Evolutionary conservation across 2,888 invertebrate genomes (phyloP).

Genomic region (Drosophila mimica): DNA sequence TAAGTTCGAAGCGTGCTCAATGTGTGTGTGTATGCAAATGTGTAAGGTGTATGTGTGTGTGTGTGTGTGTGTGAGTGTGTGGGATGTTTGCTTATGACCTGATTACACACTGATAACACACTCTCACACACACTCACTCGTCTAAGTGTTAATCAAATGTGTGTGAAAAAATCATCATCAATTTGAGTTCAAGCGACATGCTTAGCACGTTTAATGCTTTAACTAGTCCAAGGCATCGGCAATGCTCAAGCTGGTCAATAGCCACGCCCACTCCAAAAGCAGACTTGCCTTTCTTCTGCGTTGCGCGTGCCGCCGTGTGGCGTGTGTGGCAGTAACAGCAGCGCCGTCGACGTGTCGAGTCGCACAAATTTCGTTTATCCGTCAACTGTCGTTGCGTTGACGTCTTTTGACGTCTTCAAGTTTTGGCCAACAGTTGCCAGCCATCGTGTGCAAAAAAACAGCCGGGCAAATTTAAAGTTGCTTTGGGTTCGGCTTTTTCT

Average conservation of each 20-base stretch:
- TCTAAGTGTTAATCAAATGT: constrained; percentile 7
- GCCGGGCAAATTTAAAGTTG: neutral
- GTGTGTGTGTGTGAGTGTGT: neutral
- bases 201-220: constrained; percentile 14
- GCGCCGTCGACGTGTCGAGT: constrained; percentile 76
- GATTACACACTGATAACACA: constrained; percentile 28
- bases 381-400: constrained; percentile 31
- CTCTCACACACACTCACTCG: neutral
- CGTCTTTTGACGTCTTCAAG: constrained; percentile 7
- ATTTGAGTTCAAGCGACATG: constrained; percentile 36
- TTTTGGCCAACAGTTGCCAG: neutral
- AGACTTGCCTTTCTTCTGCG: constrained; percentile 2
- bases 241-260: constrained; percentile 2
- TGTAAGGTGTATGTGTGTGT: neutral
- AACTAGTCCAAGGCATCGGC: constrained; percentile 16
- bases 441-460: neutral
- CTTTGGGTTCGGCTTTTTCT: neutral
- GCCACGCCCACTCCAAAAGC: neutral
- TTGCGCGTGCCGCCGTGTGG: constrained; percentile 43
- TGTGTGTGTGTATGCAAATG: neutral
- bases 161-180: constrained; percentile 25
- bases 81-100: constrained; percentile 21
- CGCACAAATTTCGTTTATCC: constrained; percentile 62
- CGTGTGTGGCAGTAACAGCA: constrained; percentile 65
- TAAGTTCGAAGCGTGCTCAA: constrained; percentile 7